Conservation (phyloP, 2,888 invertebrate species). For the Drosophila mettleri region DNA sequence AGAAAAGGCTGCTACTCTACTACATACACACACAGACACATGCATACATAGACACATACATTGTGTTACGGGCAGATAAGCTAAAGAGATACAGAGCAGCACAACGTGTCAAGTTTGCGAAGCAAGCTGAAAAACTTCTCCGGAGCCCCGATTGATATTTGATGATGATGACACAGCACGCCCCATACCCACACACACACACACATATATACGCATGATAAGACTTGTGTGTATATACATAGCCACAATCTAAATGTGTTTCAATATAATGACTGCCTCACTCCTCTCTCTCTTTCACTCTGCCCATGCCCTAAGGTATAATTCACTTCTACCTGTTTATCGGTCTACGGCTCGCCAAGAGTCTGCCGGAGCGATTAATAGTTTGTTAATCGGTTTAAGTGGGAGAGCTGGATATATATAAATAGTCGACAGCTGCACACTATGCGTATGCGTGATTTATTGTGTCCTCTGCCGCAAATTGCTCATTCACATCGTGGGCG, state of each 20-base stretch:
- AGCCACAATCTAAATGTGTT: not conserved
- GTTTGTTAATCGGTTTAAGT: not conserved
- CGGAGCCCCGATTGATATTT: slow-evolving; percentile 31
- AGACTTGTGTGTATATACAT: too few relatives aligned
- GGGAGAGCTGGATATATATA: slow-evolving; percentile 10
- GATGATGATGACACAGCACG: slow-evolving; percentile 28
- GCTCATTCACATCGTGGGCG: slow-evolving; percentile 39
- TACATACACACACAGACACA: not conserved
- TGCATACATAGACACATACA: not conserved
- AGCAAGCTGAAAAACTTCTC: slow-evolving; percentile 18
- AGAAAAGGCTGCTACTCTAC: slow-evolving; percentile 55
- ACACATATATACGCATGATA: too few relatives aligned
- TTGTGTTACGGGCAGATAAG: slow-evolving; percentile 38
- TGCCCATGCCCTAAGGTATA: not conserved
- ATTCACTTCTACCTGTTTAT: not conserved
- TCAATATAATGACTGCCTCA: not conserved
- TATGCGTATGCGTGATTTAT: slow-evolving; percentile 55
- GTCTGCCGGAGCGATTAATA: slow-evolving; percentile 6
- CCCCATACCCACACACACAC: slow-evolving; percentile 8
- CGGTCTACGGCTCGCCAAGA: not conserved
- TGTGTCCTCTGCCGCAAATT: slow-evolving; percentile 32
- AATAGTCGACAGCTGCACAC: slow-evolving; percentile 32
- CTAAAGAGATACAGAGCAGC: slow-evolving; percentile 10
- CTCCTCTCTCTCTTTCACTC: not conserved
- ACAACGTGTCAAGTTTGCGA: slow-evolving; percentile 64